Base-by-base conservation (phyloP, 1,140 invertebrate genomes). In the Pseudoatta argentina region DNA sequence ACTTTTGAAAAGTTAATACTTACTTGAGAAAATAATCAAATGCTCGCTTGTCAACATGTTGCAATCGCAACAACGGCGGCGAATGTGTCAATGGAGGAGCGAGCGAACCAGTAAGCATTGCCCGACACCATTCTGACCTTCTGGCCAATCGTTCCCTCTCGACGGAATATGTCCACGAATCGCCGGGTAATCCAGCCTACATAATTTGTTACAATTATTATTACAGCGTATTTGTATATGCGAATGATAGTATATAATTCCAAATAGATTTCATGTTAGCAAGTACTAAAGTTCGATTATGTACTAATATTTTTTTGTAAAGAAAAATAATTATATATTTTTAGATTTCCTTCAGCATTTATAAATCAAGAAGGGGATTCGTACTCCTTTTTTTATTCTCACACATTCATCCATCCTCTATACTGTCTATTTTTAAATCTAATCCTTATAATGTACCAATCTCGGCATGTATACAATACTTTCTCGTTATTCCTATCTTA, bases 21-120 rank as follows among this genome's bases (percentile, higher is more conserved):
- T 92, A 96, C 95, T 96, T 96, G 53, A 97, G 94, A 0, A 97
- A 94, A 91, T 97, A 95, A 91, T 97, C 96, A 89, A 97, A 97
- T 10, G 97, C 97, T 79, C 97, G 93, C 57, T 96, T 96, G 63
- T 97, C 96, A 4, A 97, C 95, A 90, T 97, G 96, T 75, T 96
- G 94, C 21, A 97, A 92, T 34, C 86, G 82, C 21, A 96, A 88
- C 8, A 90, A 91, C 18, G 91, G 93, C 5, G 91, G 92, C 18
- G 91, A 92, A 61, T 94, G 89, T 67, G 77, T 91, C 83, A 76
- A 93, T 90, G 88, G 95, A 92, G 87, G 95, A 88, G 92, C 95
- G 24, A 95, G 93, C 24, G 96, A 96, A 61, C 95, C 95, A 4
- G 94, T 91, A 57, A 97, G 95, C 96, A 97, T 96, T 0, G 96